Evolutionary conservation across 2,113 vertebrate species (phyloP), one percentile per base, ranked within the genome.

Genomic region (Myiopsitta monachus): DNA sequence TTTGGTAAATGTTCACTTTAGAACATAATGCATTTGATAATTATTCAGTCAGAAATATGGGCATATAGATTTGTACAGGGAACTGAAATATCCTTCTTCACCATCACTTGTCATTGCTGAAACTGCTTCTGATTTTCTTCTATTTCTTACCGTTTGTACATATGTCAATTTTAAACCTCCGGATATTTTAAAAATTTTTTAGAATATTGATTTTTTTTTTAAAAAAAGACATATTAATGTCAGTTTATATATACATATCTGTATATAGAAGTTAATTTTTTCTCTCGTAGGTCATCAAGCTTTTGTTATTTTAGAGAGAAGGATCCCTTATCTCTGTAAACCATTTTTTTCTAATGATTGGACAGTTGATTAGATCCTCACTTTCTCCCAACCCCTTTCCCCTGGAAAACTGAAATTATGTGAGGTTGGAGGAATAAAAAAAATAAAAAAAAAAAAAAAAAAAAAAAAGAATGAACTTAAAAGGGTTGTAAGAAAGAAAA

Each of bases 1-100:
- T 90, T 79, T 0, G 0, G 76, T 92, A 96, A 90, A 86, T 78
- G 57, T 55, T 80, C 68, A 36, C 24, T 86, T 83, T 74, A 83
- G 64, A 86, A 67, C 24, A 75, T 78, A 74, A 95, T 41, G 36
- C 57, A 83, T 94, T 87, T 89, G 74, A 24, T 79, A 94, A 95
- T 94, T 91, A 83, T 39, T 23, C 12, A 51, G 39, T 47, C 82
- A 93, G 79, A 97, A 94, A 73, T 70, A 80, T 22, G 30, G 31
- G 38, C 16, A 36, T 64, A 88, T 46, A 77, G 68, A 90, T 86
- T 82, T 90, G 39, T 86, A 46, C 2, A 3, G 59, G 62, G 62
- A 87, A 82, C 14, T 73, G 52, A 92, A 91, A 85, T 66, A 41
- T 10, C 87, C 10, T 31, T 87, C 11, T 31, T 87, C 63, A 92